Base-by-base conservation (phyloP, 1,140 invertebrate species). In the Sminthurides bifidus region DNA sequence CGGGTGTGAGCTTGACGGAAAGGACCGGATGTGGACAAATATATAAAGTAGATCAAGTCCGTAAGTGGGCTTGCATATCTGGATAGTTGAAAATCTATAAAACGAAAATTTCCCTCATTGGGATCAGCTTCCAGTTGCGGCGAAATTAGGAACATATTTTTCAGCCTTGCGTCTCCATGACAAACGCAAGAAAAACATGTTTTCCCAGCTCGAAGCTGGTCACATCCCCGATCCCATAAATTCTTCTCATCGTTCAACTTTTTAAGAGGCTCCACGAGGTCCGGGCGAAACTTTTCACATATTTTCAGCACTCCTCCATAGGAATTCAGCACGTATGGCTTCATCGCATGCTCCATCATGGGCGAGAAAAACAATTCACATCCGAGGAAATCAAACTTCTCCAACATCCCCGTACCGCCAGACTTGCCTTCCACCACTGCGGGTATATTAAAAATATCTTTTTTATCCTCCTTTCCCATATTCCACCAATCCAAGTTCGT, bases 81-180 rank as follows among this genome's bases (percentile, higher is more conserved):
- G 37, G 55, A 54, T 33, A 61, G 44, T 45, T 61, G 59, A 41
- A 61, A 61, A 45, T 61, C 59, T 49, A 61, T 61, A 43, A 61
- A 61, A 30, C 45, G 44, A 21, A 56, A 15, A 17, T 17, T 23
- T 37, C 24, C 29, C 6, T 43, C 52, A 1, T 17, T 27, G 3
- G 17, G 3, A 17, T 26, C 2, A 17, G 2, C 19, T 38, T 8
- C 40, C 52, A n/a, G 6, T 33, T 26, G 29, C 23, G 23, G 26
- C 10, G 4, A 15, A 1, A 12, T 49, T 6, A 61, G 44, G 30
- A 61, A 61, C 23, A 61, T 54, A 35, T 61, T 61, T 19, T 50
- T 55, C 12, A 57, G 40, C 26, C 59, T 23, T 33, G 59, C 12
- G 41, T 61, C 59, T n/a, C 59, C 59, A 49, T 57, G 54, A 52